These are phyloP conservation scores for Amiota minor DNA, from an alignment of 2,888 invertebrate species.

Conservation along the genomic window DNA sequence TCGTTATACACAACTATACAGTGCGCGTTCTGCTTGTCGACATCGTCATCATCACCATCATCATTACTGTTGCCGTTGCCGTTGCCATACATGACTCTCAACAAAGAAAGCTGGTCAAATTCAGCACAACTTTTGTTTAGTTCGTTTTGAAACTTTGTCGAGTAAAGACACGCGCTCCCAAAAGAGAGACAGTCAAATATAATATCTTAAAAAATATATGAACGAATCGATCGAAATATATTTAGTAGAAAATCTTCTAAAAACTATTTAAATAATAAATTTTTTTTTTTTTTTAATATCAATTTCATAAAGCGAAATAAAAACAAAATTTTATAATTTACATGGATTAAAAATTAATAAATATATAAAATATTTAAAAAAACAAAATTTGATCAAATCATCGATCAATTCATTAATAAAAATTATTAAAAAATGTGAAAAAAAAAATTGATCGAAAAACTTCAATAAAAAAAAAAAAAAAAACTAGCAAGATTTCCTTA, in stretches of 20 bases:
- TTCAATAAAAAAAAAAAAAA: constrained; percentile 8
- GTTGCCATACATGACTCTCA: constrained; percentile 53
- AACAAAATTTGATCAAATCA: background rate
- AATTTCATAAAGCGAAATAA: constrained; percentile 32
- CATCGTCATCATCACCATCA: constrained; percentile 21
- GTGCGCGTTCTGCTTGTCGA: too few relatives aligned
- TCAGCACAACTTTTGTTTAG: constrained; percentile 66
- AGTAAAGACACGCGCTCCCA: constrained; percentile 53
- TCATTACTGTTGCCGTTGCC: constrained; percentile 28
- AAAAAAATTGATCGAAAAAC: constrained; percentile 3
- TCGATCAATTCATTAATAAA: constrained; percentile 21
- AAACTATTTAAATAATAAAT: background rate
- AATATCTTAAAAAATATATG: background rate
- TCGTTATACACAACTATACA: too few relatives aligned
- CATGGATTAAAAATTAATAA: constrained; percentile 14
- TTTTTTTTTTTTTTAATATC: constrained; percentile 37
- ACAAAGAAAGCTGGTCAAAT: constrained; percentile 70
- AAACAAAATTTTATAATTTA: constrained; percentile 26
- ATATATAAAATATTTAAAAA: constrained; percentile 15
- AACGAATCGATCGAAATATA: background rate
- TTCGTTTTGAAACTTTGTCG: constrained; percentile 70
- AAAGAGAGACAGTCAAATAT: background rate
- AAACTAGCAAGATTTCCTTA: too few relatives aligned
- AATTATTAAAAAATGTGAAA: constrained; percentile 27
- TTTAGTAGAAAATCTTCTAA: background rate